Conservation (phyloP, 2,888 invertebrate genomes). For the Drosophila mimica region DNA sequence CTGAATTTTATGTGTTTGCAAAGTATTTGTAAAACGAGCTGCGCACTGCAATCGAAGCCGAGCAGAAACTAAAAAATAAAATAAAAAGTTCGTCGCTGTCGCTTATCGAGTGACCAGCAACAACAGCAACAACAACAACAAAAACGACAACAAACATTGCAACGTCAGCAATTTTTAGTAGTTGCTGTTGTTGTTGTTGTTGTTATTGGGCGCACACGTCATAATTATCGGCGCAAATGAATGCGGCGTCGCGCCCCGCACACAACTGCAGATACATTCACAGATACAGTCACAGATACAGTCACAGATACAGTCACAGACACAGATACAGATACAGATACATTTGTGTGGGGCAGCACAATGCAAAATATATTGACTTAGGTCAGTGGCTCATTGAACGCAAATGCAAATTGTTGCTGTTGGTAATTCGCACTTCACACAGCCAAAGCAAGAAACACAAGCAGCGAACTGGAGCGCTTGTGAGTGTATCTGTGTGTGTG, state of each 20-base stretch:
- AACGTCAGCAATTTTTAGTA: constrained; percentile 45
- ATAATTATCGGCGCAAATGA: constrained; percentile 76
- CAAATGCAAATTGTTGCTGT: constrained; percentile 81
- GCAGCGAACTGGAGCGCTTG: constrained; percentile 10
- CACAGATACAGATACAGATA: constrained; percentile 44
- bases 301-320: constrained; percentile 35
- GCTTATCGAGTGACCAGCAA: constrained; percentile 60
- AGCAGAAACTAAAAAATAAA: constrained; percentile 43
- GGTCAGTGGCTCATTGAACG: constrained; percentile 85
- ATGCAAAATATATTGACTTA: constrained; percentile 82
- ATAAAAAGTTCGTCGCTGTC: constrained; percentile 69
- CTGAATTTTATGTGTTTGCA: constrained; percentile 10
- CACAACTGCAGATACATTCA: constrained; percentile 16
- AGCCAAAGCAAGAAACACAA: constrained; percentile 13
- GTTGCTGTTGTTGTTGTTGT: constrained; percentile 33
- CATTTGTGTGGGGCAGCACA: constrained; percentile 52
- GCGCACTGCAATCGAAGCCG: constrained; percentile 64
- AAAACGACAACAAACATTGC: constrained; percentile 39
- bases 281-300: constrained; percentile 31
- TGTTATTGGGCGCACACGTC: constrained; percentile 67
- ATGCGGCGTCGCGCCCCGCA: constrained; percentile 41
- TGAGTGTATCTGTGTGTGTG: not conserved
- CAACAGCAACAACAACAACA: constrained; percentile 19
- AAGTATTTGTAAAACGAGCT: constrained; percentile 41
- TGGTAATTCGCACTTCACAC: constrained; percentile 76